Conservation (phyloP, 2,113 vertebrate genomes). For the Antennarius striatus region DNA sequence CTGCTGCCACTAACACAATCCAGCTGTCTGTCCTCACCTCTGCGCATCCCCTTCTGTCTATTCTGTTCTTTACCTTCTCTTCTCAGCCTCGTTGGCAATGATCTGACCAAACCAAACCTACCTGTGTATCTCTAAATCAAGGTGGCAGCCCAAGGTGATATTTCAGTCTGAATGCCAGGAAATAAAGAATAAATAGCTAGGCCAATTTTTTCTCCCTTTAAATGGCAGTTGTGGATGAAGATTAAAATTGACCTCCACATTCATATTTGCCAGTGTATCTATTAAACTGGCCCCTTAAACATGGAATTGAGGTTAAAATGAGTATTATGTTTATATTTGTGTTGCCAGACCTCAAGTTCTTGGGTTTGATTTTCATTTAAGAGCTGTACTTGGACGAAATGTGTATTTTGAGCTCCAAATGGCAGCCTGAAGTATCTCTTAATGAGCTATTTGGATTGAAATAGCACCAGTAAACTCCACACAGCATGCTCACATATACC, state of each 20-base stretch:
- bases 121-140: conserved; percentile 50
- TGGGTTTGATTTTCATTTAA: conserved; percentile 35
- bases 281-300: conserved; percentile 30
- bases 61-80: conserved; percentile 3
- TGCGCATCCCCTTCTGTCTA: conserved; percentile 9
- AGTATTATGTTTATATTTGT: conserved; percentile 35
- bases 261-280: conserved; percentile 47
- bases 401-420: conserved; percentile 16
- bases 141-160: conserved; percentile 65
- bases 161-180: conserved; percentile 52
- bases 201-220: conserved; percentile 45
- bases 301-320: conserved; percentile 40
- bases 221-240: conserved; percentile 49
- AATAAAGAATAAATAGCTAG: conserved; percentile 45
- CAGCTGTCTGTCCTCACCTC: conserved; percentile 21
- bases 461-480: neutral
- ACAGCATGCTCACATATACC: conserved; percentile 10
- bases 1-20: conserved; percentile 30
- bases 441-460: conserved; percentile 24
- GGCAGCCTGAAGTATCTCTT: conserved; percentile 10
- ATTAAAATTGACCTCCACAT: conserved; percentile 45
- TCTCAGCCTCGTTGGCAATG: conserved; percentile 31
- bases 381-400: neutral
- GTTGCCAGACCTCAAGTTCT: conserved; percentile 13
- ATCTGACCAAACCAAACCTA: conserved; percentile 58